Conservation (phyloP, 1,140 invertebrate genomes). For the Plodia interpunctella region DNA sequence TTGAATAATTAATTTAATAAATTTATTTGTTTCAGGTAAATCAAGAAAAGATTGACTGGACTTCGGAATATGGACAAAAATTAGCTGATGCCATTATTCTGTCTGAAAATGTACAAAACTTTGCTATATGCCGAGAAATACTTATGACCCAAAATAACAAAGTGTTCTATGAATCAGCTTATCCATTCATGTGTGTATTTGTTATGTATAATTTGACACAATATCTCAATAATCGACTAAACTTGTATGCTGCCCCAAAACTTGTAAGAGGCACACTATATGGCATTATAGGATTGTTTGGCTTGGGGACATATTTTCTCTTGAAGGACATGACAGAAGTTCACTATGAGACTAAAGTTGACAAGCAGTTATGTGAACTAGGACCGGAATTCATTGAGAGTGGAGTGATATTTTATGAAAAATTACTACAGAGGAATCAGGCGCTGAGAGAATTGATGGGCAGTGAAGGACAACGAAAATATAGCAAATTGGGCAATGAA, state of each 20-base stretch:
- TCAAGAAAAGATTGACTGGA: slow-evolving; percentile 79
- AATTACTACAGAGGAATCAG: slow-evolving; percentile 84
- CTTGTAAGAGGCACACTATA: slow-evolving; percentile 77
- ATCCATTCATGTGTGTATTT: slow-evolving; percentile 66
- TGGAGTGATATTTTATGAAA: slow-evolving; percentile 86
- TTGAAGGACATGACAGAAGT: slow-evolving; percentile 81
- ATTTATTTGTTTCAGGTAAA: slow-evolving; percentile 71
- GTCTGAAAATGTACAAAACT: slow-evolving; percentile 85
- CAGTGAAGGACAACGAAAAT: slow-evolving; percentile 76
- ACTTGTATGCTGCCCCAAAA: slow-evolving; percentile 77
- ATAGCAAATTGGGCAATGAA: slow-evolving; percentile 83
- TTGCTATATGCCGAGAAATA: slow-evolving; percentile 86
- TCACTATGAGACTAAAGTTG: slow-evolving; percentile 79
- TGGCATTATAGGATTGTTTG: slow-evolving; percentile 77
- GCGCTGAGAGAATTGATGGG: slow-evolving; percentile 83
- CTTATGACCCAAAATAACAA: slow-evolving; percentile 78
- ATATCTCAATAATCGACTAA: slow-evolving; percentile 74
- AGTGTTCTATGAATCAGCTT: slow-evolving; percentile 74
- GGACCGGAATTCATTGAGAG: slow-evolving; percentile 82
- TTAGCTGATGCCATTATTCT: slow-evolving; percentile 82
- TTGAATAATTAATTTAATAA: neutral
- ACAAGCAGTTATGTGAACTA: slow-evolving; percentile 79
- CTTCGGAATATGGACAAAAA: slow-evolving; percentile 77
- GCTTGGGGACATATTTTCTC: slow-evolving; percentile 79
- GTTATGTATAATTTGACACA: slow-evolving; percentile 72